Evolutionary conservation across 2,113 vertebrate species (phyloP).

Genomic region (Etheostoma spectabile): DNA sequence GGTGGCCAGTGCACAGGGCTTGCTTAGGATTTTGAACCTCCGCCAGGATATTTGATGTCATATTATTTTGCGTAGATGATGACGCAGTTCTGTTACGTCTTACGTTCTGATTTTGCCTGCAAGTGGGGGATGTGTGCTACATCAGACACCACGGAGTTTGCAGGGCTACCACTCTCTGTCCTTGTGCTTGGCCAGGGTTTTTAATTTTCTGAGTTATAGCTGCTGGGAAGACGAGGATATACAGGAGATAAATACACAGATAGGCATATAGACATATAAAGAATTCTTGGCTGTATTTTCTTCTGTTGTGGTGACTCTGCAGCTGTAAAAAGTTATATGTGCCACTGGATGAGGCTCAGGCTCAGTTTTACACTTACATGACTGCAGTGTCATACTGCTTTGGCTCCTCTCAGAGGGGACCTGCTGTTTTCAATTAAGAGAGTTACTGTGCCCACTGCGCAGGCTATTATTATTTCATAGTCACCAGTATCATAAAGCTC

Average conservation of each 20-base stretch:
- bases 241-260: constrained; percentile 1
- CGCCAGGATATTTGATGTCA: constrained; percentile 53
- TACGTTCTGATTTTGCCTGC: constrained; percentile 1
- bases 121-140: constrained; percentile 28
- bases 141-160: constrained; percentile 13
- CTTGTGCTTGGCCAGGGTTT: constrained; percentile 21
- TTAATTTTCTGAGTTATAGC: constrained; percentile 4
- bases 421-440: constrained; percentile 72
- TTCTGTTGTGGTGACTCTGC: constrained; percentile 35
- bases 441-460: constrained; percentile 38
- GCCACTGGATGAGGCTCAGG: background rate
- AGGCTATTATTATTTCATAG: constrained; percentile 57
- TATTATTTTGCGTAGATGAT: constrained; percentile 44
- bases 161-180: constrained; percentile 14
- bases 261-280: background rate
- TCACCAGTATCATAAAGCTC: constrained; percentile 39
- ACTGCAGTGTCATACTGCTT: constrained; percentile 28
- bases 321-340: constrained; percentile 22
- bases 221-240: background rate
- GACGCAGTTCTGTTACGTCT: constrained; percentile 52
- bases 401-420: constrained; percentile 34
- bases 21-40: constrained; percentile 14
- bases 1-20: background rate
- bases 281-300: background rate
- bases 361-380: constrained; percentile 31